A percentile compares a stretch with the other conserved stretches of the same genome.
These are phyloP conservation scores for Liolophura sinensis DNA, from an alignment of 1,140 invertebrate species.

Conservation along the genomic window DNA sequence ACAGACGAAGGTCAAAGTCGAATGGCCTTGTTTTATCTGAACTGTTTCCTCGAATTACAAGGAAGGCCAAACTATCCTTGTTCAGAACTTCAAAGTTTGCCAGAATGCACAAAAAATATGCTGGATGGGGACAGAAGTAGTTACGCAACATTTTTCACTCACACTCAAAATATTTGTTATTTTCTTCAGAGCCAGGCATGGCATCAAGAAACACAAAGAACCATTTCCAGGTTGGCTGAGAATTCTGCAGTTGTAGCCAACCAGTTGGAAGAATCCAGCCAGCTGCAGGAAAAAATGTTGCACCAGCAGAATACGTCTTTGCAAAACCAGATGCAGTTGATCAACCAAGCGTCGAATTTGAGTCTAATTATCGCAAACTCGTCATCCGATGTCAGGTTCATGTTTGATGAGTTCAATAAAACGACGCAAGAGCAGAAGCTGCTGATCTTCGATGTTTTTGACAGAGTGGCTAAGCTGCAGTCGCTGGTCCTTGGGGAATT, in stretches of 20 bases:
- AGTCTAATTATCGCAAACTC: conserved; percentile 55
- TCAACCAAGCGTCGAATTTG: conserved; percentile 60
- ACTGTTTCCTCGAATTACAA: conserved; percentile 71
- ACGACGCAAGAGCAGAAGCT: conserved; percentile 63
- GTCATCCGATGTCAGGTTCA: conserved; percentile 58
- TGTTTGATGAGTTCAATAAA: conserved; percentile 63
- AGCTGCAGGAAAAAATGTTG: conserved; percentile 56
- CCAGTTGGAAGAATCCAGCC: conserved; percentile 59
- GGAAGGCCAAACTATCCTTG: conserved; percentile 63
- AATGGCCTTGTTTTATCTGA: conserved; percentile 67
- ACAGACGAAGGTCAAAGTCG: conserved; percentile 67
- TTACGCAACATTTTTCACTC: conserved; percentile 72
- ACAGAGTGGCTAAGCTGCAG: conserved; percentile 63
- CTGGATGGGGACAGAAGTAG: conserved; percentile 66
- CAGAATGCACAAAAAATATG: conserved; percentile 65
- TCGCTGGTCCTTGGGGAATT: conserved; percentile 64
- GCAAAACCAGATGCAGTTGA: conserved; percentile 63
- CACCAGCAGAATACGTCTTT: conserved; percentile 64
- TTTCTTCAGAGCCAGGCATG: conserved; percentile 70
- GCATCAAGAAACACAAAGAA: conserved; percentile 67
- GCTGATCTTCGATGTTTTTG: conserved; percentile 65
- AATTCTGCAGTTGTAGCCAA: conserved; percentile 61
- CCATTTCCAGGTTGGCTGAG: conserved; percentile 59
- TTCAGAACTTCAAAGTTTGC: conserved; percentile 48
- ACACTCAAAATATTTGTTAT: conserved; percentile 72